Conservation (phyloP, 2,113 vertebrate species). For the Antigone vipio region DNA sequence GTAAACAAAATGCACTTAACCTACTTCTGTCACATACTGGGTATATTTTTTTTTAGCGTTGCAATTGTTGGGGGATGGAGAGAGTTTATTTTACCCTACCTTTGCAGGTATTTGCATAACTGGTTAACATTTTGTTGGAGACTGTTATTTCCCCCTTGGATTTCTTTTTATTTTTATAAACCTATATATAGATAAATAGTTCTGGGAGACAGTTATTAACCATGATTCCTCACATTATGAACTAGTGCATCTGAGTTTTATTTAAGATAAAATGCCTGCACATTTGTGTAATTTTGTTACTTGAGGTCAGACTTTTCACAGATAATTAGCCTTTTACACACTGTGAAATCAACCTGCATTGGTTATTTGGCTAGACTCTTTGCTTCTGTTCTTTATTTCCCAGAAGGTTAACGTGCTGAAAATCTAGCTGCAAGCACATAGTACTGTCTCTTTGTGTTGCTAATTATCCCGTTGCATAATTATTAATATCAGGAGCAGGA, state of each 20-base stretch:
- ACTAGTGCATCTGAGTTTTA: constrained; percentile 75
- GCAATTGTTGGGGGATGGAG: not conserved
- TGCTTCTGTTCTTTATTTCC: constrained; percentile 85
- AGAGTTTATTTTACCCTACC: constrained; percentile 28
- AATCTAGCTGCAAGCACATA: constrained; percentile 82
- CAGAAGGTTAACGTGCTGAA: constrained; percentile 85
- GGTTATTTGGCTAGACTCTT: constrained; percentile 84
- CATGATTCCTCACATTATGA: constrained; percentile 59
- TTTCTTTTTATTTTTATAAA: constrained; percentile 54
- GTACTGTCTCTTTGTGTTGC: constrained; percentile 83
- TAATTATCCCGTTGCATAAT: constrained; percentile 93
- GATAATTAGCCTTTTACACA: constrained; percentile 87
- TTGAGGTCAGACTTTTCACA: constrained; percentile 84
- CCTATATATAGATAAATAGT: constrained; percentile 25
- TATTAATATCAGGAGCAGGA: constrained; percentile 88
- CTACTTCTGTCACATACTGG: constrained; percentile 76
- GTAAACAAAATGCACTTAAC: constrained; percentile 85
- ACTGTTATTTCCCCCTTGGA: not conserved
- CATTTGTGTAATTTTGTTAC: constrained; percentile 81
- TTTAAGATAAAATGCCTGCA: constrained; percentile 81
- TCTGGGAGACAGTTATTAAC: constrained; percentile 47
- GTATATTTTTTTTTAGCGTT: not conserved
- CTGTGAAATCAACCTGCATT: constrained; percentile 86
- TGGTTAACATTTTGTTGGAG: constrained; percentile 43
- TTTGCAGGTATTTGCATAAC: constrained; percentile 54